Evolutionary conservation across 2,888 invertebrate species (phyloP), one percentile per base, ranked within the genome.

Genomic region (Drosophila paramelanica): DNA sequence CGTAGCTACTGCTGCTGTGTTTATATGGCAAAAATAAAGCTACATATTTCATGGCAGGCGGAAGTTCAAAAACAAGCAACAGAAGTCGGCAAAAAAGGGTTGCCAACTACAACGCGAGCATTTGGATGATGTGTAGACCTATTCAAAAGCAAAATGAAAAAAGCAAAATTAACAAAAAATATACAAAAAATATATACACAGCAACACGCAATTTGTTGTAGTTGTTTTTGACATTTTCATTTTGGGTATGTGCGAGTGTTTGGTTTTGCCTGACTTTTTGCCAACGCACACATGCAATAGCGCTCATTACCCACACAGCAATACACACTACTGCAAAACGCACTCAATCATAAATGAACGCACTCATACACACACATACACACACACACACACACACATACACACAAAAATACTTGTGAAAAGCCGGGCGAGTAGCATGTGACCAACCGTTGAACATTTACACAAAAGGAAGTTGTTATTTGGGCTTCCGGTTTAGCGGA

Each of bases 401-500:
- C 55, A 46, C 49, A 27, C 39, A 64, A 60, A 51, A 33, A 51
- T 43, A 27, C 71, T 51, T 65, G 73, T 60, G 61, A 52, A 72
- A 67, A 58, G 55, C 55, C 49, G 47, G 51, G 38, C 64, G 61
- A 62, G 67, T 83, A 70, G 88, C 81, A 84, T 83, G 78, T 88
- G 83, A 86, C 78, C 86, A 85, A 69, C 56, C 82, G 77, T 80
- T 75, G 72, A 78, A 75, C 83, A 76, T 75, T 72, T 67, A 69
- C 67, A 81, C 83, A 79, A 87, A 77, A 81, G 90, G 89, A 89
- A 88, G 86, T 90, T 90, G 85, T 90, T 89, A 90, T 88, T 88
- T 77, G 69, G 76, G 79, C 83, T 83, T 90, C 90, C 88, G 88
- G 88, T 75, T 89, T 85, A 81, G 89, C 66, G 57, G 69, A 81